A percentile compares a stretch with the other conserved stretches of the same genome.
phyloP scores from a whole-genome alignment of 2,113 vertebrate genomes.

The Dicaeum eximium region DNA sequence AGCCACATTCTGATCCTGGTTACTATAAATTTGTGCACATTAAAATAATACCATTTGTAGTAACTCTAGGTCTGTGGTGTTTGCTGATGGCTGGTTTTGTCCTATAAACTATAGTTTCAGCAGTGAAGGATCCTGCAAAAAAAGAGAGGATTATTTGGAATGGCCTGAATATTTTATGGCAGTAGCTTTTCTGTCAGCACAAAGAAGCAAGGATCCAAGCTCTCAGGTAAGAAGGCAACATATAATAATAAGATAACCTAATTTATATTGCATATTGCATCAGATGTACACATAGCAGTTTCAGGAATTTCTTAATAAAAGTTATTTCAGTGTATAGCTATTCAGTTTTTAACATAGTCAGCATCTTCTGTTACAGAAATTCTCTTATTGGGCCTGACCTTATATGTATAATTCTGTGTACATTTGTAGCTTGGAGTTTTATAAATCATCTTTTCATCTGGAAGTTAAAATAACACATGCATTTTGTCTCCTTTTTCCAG shows the following conservation, averaged over 20 bases:
- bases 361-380: conserved; percentile 18
- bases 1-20: neutral
- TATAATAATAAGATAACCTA: neutral
- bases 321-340: neutral
- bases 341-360: neutral
- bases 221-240: conserved; percentile 80
- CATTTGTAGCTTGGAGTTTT: neutral
- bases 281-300: neutral
- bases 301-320: conserved; percentile 1
- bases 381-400: neutral
- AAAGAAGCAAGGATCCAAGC: conserved; percentile 96
- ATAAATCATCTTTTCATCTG: neutral
- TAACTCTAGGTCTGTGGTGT: neutral
- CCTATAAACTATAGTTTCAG: conserved; percentile 7
- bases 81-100: neutral
- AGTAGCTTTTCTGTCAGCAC: conserved; percentile 94
- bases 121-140: conserved; percentile 71
- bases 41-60: neutral
- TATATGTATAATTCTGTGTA: neutral
- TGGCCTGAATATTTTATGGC: conserved; percentile 99
- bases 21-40: neutral
- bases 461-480: neutral
- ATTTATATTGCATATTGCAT: neutral
- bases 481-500: neutral
- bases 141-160: conserved; percentile 92